These are phyloP conservation scores for Suricata suricatta DNA, from an alignment of 2,113 vertebrate genomes.

Conservation along the genomic window DNA sequence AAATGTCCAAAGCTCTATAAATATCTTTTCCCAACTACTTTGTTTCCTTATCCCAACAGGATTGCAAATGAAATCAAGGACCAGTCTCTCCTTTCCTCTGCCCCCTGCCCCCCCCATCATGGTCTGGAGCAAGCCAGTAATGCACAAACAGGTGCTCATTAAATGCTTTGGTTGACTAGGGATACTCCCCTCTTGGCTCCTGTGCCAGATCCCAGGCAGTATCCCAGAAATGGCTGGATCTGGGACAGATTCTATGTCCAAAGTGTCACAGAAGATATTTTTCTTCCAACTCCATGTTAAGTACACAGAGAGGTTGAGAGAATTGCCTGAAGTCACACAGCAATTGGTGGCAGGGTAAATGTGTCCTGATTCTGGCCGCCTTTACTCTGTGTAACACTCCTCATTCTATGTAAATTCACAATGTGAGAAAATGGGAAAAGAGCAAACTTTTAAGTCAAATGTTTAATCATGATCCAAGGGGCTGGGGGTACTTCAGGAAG, in stretches of 20 bases:
- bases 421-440: slow-evolving; percentile 38
- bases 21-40: neutral
- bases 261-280: neutral
- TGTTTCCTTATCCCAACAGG: neutral
- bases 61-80: neutral
- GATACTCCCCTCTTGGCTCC: neutral
- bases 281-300: neutral
- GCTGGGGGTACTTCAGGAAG: neutral
- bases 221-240: neutral
- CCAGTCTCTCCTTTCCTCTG: neutral
- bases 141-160: neutral
- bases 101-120: neutral
- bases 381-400: neutral
- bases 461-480: slow-evolving; percentile 69
- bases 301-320: slow-evolving; percentile 24
- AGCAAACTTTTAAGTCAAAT: slow-evolving; percentile 52
- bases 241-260: neutral
- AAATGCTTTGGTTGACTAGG: neutral
- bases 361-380: neutral
- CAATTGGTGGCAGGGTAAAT: neutral
- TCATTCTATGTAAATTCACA: slow-evolving; percentile 24
- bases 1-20: slow-evolving; percentile 29
- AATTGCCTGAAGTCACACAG: neutral
- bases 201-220: neutral
- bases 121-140: neutral